Conservation (phyloP, 2,113 vertebrate species). For the Cyprinus carpio region DNA sequence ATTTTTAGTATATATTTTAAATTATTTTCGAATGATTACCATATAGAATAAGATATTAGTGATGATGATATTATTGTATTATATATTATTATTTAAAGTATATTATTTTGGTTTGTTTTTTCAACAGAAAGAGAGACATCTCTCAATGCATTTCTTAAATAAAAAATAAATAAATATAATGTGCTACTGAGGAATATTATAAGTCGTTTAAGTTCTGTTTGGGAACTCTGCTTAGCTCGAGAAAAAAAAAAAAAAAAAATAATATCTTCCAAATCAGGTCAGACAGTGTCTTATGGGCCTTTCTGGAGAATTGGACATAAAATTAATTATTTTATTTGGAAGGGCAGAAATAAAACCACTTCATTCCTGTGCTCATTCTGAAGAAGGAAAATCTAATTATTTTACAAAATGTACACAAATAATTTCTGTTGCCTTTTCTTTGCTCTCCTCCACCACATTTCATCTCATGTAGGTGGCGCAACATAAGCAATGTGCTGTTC, state of each 20-base stretch:
- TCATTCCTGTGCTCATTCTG: background rate
- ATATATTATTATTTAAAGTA: background rate
- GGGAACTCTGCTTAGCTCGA: background rate
- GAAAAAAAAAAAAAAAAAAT: too few relatives aligned
- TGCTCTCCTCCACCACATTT: background rate
- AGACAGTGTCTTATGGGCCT: background rate
- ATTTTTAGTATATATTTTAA: too few relatives aligned
- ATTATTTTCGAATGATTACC: too few relatives aligned
- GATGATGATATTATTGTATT: background rate
- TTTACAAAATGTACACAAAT: slow-evolving; percentile 4
- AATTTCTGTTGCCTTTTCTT: background rate
- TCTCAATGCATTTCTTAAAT: too few relatives aligned
- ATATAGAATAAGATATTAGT: too few relatives aligned
- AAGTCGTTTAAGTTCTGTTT: background rate
- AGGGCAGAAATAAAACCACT: background rate
- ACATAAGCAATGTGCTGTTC: background rate
- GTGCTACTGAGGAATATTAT: background rate
- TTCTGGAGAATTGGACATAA: background rate
- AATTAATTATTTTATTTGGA: slow-evolving; percentile 4
- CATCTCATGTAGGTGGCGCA: background rate
- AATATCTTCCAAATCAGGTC: background rate
- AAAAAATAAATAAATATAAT: too few relatives aligned
- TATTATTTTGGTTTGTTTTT: background rate
- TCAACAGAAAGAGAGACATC: too few relatives aligned
- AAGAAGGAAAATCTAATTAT: slow-evolving; percentile 4